Base-by-base conservation (phyloP, 2,113 vertebrate genomes). In the Chaetodon auriga region DNA sequence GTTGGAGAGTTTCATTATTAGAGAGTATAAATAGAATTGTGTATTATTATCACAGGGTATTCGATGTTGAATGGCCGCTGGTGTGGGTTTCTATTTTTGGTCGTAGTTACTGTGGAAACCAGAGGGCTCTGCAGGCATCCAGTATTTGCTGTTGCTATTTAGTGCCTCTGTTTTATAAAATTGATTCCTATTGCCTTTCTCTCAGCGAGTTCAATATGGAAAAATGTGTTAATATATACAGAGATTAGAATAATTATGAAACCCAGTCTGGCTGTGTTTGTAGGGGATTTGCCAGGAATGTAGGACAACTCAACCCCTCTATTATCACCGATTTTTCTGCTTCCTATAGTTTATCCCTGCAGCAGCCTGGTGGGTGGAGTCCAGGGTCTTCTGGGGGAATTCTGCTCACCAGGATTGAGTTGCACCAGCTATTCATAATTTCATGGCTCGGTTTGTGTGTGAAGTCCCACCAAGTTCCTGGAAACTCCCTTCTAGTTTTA, bases 71-170 rank as follows among this genome's bases (percentile, higher is more conserved):
- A 90, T 88, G 88, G 90, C 86, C 89, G 41, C 91, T 90, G 87
- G 86, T 92, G 89, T 82, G 83, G 81, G 82, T 87, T 94, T 86
- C 95, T 96, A 96, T 96, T 96, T 94, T 93, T 90, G 90, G 89
- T 82, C 65, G 51, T 74, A 80, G 95, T 96, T 95, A 94, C 95
- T 93, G 93, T 95, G 95, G 95, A 95, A 95, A 96, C 95, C 84
- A 88, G 75, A 86, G 87, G 61, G 86, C 88, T 91, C 87, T 90
- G 88, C 88, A 91, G 80, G 92, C 88, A 91, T 90, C 84, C 83
- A 65, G 78, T 73, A 81, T 91, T 94, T 88, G 75, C 82, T 86
- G 89, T 85, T 85, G 82, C 88, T 90, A 85, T 93, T 93, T 88
- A 88, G 85, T 87, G 84, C 64, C 78, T 82, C 80, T 81, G 78